A percentile compares a stretch with the other conserved stretches of the same genome.
Conservation (phyloP, 1,140 invertebrate species). For the Hestina assimilis region DNA sequence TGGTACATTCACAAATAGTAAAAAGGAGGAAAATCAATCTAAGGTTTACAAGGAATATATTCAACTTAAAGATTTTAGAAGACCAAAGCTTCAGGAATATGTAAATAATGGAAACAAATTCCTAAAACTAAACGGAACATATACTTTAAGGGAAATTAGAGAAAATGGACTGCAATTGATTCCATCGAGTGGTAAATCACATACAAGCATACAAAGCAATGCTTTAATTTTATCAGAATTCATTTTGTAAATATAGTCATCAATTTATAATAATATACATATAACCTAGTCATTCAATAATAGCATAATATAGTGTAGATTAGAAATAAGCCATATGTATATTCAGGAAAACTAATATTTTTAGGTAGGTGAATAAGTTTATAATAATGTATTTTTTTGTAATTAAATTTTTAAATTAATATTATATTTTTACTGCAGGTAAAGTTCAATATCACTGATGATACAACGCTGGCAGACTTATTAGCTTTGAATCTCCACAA, state of each 20-base stretch:
- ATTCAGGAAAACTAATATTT: background rate
- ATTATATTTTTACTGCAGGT: constrained; percentile 63
- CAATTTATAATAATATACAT: background rate
- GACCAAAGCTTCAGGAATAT: constrained; percentile 44
- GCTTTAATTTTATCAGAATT: constrained; percentile 57
- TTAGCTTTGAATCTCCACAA: constrained; percentile 92
- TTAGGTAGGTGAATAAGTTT: background rate
- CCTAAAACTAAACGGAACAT: constrained; percentile 43
- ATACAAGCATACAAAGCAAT: constrained; percentile 35
- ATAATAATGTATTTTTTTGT: background rate
- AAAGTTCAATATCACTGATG: constrained; percentile 85
- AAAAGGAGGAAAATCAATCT: constrained; percentile 9
- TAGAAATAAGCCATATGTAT: background rate
- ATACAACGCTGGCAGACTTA: constrained; percentile 91
- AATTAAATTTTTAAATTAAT: background rate
- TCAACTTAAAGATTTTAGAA: constrained; percentile 54
- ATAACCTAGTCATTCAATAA: background rate
- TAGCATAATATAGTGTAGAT: background rate
- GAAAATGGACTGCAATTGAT: constrained; percentile 45
- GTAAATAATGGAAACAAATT: constrained; percentile 30
- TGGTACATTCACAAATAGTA: constrained; percentile 1
- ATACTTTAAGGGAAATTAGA: constrained; percentile 51
- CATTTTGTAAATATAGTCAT: constrained; percentile 49
- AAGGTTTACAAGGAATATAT: constrained; percentile 30
- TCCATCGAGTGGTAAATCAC: constrained; percentile 21